Base-by-base conservation (phyloP, 2,113 vertebrate genomes). In the Crypturellus undulatus region DNA sequence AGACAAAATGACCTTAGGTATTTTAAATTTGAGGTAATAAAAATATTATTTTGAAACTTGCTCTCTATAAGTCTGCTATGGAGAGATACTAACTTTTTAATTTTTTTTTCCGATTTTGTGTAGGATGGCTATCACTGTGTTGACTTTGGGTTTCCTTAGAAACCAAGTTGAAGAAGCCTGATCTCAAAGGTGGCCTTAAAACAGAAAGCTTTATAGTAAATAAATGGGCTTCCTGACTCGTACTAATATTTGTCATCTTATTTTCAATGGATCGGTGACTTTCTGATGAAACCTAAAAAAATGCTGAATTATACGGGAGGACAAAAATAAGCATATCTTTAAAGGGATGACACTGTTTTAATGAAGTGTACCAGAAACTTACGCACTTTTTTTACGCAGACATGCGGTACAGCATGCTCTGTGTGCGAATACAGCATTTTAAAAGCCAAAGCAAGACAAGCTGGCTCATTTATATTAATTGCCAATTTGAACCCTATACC, bases 21-120 rank as follows among this genome's bases (percentile, higher is more conserved):
- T 85, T 97, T 97, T 96, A 79, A 96, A 79, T 94, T 96, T 95
- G 64, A 76, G 87, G 94, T 7, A 87, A 79, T 93, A 85, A 94
- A 90, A 90, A 89, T 95, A 89, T 76, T 91, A 72, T 96, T 97
- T 97, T 92, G 59, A 82, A 83, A 81, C 47, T 32, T 72, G 36
- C 47, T 93, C 7, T 79, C 64, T 47, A 47, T 73, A 78, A 86
- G 42, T 25, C 64, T 73, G 60, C 38, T 42, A 81, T 42, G 56
- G 56, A 94, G 72, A 78, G 51, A 86, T 63, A 85, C n/a, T 10
- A 71, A 64, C 75, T 69, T 16, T 49, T 81, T 20, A 47, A 47
- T 47, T 24, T 24, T 90, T 56, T 59, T 32, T 83, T 52, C 58
- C 26, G 71, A 84, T 90, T 96, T 92, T 76, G 70, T 88, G 82